phyloP scores from a whole-genome alignment of 2,797 vertebrate genomes.

The Strix occidentalis region DNA sequence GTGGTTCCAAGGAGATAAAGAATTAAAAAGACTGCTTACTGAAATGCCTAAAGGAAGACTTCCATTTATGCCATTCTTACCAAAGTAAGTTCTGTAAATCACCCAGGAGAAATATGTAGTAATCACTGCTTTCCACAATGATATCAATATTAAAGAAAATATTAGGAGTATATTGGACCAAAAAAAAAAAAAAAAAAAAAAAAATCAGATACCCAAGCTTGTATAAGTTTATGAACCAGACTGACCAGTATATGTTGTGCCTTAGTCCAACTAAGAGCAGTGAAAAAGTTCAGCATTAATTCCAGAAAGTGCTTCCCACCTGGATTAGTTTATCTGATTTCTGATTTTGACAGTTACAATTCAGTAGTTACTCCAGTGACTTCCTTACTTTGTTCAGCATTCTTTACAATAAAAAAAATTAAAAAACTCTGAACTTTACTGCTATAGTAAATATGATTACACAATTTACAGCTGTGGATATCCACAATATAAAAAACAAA shows the following conservation, averaged over 20 bases:
- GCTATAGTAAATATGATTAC: not conserved
- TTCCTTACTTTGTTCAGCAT: not conserved
- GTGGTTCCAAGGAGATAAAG: not conserved
- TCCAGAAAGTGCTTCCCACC: not conserved
- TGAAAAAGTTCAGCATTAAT: not conserved
- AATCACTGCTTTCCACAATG: not conserved
- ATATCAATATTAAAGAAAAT: not conserved
- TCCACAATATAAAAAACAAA: not conserved
- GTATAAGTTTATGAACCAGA: not conserved
- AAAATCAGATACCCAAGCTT: not conserved
- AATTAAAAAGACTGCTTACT: not conserved
- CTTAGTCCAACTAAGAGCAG: not conserved
- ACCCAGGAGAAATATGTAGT: not conserved
- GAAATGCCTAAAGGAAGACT: not conserved
- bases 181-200: not conserved
- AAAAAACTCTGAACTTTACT: fast-evolving
- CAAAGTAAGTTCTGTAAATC: not conserved
- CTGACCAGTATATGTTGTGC: not conserved
- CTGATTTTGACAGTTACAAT: not conserved
- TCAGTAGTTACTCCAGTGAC: not conserved
- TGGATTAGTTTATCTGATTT: not conserved
- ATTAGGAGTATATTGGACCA: not conserved
- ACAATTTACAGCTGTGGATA: not conserved
- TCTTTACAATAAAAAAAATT: not conserved
- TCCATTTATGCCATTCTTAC: not conserved